A percentile compares a stretch with the other conserved stretches of the same genome.
phyloP scores from a whole-genome alignment of 2,888 invertebrate species.

The Eilema sororculum region DNA sequence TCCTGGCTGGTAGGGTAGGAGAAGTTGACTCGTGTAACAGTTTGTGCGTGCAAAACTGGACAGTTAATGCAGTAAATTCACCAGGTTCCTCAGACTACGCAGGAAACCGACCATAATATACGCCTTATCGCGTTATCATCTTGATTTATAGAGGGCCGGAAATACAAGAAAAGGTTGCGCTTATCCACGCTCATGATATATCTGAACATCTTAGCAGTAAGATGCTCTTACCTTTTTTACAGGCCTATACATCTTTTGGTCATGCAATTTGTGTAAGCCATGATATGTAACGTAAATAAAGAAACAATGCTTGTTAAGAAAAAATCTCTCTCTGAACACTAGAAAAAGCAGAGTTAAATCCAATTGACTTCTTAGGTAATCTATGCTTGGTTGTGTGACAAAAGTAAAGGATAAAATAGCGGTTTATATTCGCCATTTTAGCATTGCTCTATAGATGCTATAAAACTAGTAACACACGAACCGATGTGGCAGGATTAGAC shows the following conservation, averaged over 20 bases:
- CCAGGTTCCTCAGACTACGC: neutral
- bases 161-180: slow-evolving; percentile 5
- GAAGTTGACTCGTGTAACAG: neutral
- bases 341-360: no score
- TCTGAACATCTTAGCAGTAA: neutral
- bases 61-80: neutral
- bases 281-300: no score
- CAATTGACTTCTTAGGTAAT: no score
- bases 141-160: neutral
- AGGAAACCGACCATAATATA: neutral
- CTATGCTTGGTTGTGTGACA: no score
- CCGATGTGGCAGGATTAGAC: no score
- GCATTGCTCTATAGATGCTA: no score
- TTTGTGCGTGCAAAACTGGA: neutral
- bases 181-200: neutral
- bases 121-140: slow-evolving; percentile 8
- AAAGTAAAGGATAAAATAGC: no score
- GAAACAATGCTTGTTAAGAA: no score
- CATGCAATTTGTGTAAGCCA: neutral
- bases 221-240: neutral
- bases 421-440: no score
- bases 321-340: no score
- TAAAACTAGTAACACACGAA: no score
- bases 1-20: neutral
- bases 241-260: neutral